Evolutionary conservation across 2,888 invertebrate species (phyloP), one percentile per base, ranked within the genome.

Genomic region (Andricus quercusramuli): DNA sequence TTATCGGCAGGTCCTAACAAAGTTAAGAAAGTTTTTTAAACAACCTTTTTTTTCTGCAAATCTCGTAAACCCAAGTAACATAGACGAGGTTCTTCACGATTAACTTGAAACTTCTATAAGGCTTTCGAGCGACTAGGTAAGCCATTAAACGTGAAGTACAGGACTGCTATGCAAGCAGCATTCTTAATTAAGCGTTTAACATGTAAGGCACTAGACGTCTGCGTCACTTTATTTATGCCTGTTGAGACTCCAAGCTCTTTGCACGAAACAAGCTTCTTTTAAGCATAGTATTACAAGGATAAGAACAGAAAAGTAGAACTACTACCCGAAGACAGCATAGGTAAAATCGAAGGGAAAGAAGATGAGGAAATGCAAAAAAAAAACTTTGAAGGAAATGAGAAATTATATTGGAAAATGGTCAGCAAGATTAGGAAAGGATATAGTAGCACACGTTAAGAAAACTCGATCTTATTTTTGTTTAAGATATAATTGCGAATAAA

Each of bases 111-210:
- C 25, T 44, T 44, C 47, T 22, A 51, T 56, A 74, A 32, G 59
- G 56, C 74, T 74, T 74, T 56, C 32, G n/a, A 56, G 74, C n/a
- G 20, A 70, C 51, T 74, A 29, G 20, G 47, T 68, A 32, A 74
- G 74, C n/a, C 56, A 56, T 74, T 59, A 74, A 74, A 74, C n/a
- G 56, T 56, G 37, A 74, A 37, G 56, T 56, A 37, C 32, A 74
- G 56, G 56, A 51, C 51, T 74, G 32, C n/a, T 37, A 56, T 74
- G 56, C 74, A 56, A 9, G 32, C n/a, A 56, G 74, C 29, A 59
- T 74, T 37, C 74, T 74, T 56, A 74, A 74, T 74, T 74, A 74
- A 74, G 20, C 29, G 25, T 68, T 25, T 56, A 56, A 22, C 56
- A 29, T 74, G 56, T 56, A 51, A 74, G 74, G 56, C 51, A 74